Base-by-base conservation (phyloP, 1,140 invertebrate genomes). In the Musca vetustissima region DNA sequence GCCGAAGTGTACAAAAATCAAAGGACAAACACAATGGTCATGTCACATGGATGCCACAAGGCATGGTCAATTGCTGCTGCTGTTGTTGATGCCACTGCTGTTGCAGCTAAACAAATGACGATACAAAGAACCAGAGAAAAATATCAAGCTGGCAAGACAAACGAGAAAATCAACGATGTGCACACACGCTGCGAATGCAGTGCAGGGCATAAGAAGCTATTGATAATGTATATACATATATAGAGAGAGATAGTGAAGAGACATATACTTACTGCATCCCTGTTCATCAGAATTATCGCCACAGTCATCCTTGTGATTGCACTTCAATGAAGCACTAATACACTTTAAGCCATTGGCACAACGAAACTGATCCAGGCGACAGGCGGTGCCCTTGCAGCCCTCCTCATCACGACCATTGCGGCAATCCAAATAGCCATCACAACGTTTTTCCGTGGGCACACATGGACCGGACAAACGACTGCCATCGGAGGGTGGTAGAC, bases 281-380 rank as follows among this genome's bases (percentile, higher is more conserved):
- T 89, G 88, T 82, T 97, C 95, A 81, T 97, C 95, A 9, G 92
- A 93, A 77, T 93, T 94, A 80, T 96, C 95, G 6, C 89, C 91
- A 75, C 94, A 96, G 77, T 96, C 94, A 79, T 94, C 90, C 76
- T 89, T 90, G 81, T 96, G 92, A 83, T 96, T 93, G 80, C 95
- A 97, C 80, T 94, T 93, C 71, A 89, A 86, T 48, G 86, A 84
- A 47, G 88, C 86, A 73, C 96, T 93, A 67, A 97, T 89, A 83
- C 95, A 98, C 71, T 90, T 90, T 73, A 90, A 87, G 14, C 91
- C 92, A 72, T 91, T 89, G 69, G 89, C 89, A 83, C 95, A 97
- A 36, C 93, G 87, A 85, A 96, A 97, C 86, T 97, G 93, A 83
- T 95, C 93, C 69, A 95, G 85, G 53, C 89, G 87, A 75, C 94